Percentiles rank a stretch among this genome's conserved stretches.
Evolutionary conservation across 2,888 invertebrate species (phyloP).

Genomic region (Heterodera filipjevi): DNA sequence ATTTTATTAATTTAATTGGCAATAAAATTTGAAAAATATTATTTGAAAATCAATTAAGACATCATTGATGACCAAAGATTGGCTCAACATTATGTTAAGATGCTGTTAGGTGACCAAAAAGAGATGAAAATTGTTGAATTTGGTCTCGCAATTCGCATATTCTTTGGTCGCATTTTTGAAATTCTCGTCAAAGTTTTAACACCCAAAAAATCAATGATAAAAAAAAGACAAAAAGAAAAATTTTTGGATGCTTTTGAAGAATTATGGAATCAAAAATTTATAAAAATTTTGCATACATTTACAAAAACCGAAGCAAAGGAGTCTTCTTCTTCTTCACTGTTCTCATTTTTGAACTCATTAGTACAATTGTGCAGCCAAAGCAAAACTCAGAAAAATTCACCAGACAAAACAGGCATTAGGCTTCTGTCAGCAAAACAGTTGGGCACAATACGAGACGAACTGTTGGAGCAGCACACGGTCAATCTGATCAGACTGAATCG

Average conservation of each 20-base stretch:
- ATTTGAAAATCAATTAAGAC: neutral
- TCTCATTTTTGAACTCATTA: neutral
- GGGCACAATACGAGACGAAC: neutral
- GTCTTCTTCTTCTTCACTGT: too few species aligned
- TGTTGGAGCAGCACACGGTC: neutral
- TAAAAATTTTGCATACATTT: neutral
- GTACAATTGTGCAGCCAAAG: neutral
- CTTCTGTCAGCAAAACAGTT: neutral
- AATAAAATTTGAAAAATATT: neutral
- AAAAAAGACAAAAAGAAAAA: neutral
- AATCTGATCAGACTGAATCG: neutral
- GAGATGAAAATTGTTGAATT: neutral
- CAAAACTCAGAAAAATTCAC: neutral
- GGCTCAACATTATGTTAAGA: neutral
- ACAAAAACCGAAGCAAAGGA: neutral
- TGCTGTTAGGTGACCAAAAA: neutral
- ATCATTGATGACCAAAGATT: neutral
- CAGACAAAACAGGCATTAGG: neutral
- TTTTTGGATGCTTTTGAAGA: neutral
- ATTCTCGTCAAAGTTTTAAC: neutral
- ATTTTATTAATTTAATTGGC: neutral
- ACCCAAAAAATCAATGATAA: neutral
- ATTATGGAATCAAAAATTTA: neutral
- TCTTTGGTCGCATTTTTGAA: neutral
- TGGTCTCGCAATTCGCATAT: neutral